Conservation (phyloP, 2,888 invertebrate genomes). For the Drosophila quinaria region DNA sequence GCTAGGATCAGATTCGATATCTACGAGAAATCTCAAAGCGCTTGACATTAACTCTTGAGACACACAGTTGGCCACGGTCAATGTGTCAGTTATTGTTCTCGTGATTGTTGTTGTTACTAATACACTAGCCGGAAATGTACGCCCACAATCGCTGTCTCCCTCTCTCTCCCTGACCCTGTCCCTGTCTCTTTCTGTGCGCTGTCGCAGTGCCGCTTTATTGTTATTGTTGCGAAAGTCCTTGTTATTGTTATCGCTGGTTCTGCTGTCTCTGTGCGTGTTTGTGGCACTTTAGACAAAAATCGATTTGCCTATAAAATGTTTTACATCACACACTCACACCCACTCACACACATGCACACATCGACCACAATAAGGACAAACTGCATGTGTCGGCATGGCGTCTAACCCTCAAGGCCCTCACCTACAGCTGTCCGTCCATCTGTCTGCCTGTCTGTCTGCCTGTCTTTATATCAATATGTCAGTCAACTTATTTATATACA, state of each 20-base stretch:
- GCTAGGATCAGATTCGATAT: constrained; percentile 46
- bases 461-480: constrained; percentile 58
- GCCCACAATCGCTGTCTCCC: neutral
- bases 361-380: constrained; percentile 39
- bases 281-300: constrained; percentile 82
- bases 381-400: constrained; percentile 49
- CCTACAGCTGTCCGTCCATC: constrained; percentile 16
- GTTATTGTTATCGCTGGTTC: constrained; percentile 57
- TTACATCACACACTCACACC: constrained; percentile 58
- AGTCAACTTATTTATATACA: constrained; percentile 33
- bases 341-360: constrained; percentile 33
- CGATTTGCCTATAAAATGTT: constrained; percentile 83
- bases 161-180: neutral
- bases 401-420: constrained; percentile 29
- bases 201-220: constrained; percentile 62
- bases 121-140: constrained; percentile 53
- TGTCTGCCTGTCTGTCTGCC: neutral
- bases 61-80: constrained; percentile 53
- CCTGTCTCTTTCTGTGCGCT: constrained; percentile 8
- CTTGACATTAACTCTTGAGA: constrained; percentile 46
- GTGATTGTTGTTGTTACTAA: constrained; percentile 44
- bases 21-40: constrained; percentile 30
- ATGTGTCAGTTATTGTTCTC: constrained; percentile 45
- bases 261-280: constrained; percentile 66
- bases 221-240: constrained; percentile 66